phyloP scores from a whole-genome alignment of 2,888 invertebrate species.

The Achlya flavicornis region DNA sequence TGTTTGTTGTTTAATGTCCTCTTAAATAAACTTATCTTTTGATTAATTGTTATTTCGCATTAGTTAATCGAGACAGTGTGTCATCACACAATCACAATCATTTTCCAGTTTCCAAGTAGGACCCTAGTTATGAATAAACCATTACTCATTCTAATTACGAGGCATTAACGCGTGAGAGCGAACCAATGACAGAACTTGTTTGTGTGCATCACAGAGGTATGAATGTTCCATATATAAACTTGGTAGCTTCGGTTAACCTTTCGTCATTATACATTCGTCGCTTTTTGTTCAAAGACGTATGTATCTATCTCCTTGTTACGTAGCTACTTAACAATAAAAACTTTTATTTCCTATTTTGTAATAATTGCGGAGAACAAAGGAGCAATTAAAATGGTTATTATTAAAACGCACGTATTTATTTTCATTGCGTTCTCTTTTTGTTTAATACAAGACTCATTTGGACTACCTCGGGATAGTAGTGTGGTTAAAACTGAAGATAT shows the following conservation, averaged over 20 bases:
- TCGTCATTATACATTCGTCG: slow-evolving; percentile 38
- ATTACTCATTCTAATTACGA: slow-evolving; percentile 13
- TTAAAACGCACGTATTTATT: slow-evolving; percentile 26
- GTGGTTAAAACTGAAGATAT: slow-evolving; percentile 20
- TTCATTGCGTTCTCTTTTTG: slow-evolving; percentile 31
- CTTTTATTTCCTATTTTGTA: slow-evolving; percentile 15
- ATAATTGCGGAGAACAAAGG: slow-evolving; percentile 25
- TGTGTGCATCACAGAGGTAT: slow-evolving; percentile 10
- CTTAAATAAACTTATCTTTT: too few relatives aligned
- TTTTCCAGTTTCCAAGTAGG: neutral
- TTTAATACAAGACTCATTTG: slow-evolving; percentile 34
- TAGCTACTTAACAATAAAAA: slow-evolving; percentile 25
- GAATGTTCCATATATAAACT: slow-evolving; percentile 19
- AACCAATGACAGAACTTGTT: slow-evolving; percentile 7
- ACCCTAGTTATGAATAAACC: slow-evolving; percentile 2
- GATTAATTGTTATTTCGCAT: too few relatives aligned
- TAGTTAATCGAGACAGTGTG: neutral
- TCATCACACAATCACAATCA: slow-evolving; percentile 6
- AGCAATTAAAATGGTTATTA: slow-evolving; percentile 35
- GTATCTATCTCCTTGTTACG: slow-evolving; percentile 21
- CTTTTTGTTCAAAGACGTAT: slow-evolving; percentile 24
- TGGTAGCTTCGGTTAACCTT: slow-evolving; percentile 39
- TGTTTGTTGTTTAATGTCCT: too few relatives aligned
- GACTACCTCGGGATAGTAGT: slow-evolving; percentile 45
- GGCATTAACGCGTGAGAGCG: neutral